A percentile compares a stretch with the other conserved stretches of the same genome.
Evolutionary conservation across 2,888 invertebrate genomes (phyloP).

Genomic region (Amblyjoppa proteus): DNA sequence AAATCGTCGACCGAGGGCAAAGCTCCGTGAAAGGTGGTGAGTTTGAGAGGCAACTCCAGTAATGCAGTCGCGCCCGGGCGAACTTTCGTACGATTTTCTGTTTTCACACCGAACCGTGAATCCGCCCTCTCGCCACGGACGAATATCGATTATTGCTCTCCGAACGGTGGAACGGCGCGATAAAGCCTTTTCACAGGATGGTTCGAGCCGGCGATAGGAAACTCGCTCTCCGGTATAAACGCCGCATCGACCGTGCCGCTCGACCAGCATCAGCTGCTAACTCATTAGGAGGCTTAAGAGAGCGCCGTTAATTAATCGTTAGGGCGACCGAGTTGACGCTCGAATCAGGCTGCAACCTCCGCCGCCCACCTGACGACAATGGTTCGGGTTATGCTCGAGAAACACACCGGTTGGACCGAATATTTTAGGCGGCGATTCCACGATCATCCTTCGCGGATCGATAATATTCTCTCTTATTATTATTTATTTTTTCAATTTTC

Average conservation of each 20-base stretch:
- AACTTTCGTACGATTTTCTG: slow-evolving; percentile 18
- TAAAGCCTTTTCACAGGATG: background rate
- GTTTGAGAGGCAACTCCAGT: background rate
- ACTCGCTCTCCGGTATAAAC: slow-evolving; percentile 5
- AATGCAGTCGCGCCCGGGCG: background rate
- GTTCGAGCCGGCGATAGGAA: background rate
- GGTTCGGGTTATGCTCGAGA: background rate
- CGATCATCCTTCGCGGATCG: slow-evolving; percentile 1
- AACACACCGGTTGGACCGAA: background rate
- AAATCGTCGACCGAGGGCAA: slow-evolving; percentile 14
- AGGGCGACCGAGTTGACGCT: slow-evolving; percentile 57
- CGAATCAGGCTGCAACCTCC: background rate
- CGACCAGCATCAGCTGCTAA: slow-evolving; percentile 34
- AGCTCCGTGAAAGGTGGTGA: slow-evolving; percentile 8
- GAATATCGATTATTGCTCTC: slow-evolving; percentile 24
- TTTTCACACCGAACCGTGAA: slow-evolving; percentile 12
- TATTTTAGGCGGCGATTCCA: background rate
- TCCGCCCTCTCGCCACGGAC: background rate
- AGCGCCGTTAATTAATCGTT: slow-evolving; percentile 66
- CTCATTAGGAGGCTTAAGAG: slow-evolving; percentile 39
- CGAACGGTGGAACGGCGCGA: background rate
- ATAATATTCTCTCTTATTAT: background rate
- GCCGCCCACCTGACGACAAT: background rate
- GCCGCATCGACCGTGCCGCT: background rate
- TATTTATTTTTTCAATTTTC: background rate